phyloP scores from a whole-genome alignment of 2,113 vertebrate species.

The Gallinago jamesoni region DNA sequence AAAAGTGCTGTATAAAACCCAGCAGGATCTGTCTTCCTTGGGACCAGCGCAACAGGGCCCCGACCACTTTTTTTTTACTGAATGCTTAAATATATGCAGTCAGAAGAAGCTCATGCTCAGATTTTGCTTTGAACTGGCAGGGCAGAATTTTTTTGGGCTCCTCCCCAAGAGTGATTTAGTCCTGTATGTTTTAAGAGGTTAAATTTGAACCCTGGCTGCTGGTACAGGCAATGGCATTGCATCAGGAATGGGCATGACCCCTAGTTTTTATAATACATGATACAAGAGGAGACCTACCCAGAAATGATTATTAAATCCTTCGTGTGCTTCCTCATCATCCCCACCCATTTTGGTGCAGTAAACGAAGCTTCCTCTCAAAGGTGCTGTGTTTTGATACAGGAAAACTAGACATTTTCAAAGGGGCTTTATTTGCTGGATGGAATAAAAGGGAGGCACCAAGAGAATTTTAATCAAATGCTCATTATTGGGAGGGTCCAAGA shows the following conservation, averaged over 20 bases:
- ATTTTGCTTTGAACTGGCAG: not conserved
- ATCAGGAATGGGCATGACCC: not conserved
- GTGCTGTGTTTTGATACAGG: not conserved
- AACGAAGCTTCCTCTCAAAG: not conserved
- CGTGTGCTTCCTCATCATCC: not conserved
- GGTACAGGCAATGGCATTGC: not conserved
- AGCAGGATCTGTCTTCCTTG: not conserved
- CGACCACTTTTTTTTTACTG: not conserved
- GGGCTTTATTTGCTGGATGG: constrained; percentile 13
- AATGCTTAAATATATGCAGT: not conserved
- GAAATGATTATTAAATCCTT: not conserved
- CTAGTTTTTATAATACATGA: not conserved
- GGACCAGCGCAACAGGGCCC: not conserved
- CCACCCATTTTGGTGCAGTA: not conserved
- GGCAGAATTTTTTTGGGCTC: not conserved
- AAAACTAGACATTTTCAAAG: not conserved
- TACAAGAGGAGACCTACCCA: not conserved
- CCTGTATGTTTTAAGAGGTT: not conserved
- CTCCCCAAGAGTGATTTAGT: not conserved
- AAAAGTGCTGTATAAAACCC: not conserved
- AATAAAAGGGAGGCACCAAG: constrained; percentile 21
- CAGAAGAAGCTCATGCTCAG: not conserved
- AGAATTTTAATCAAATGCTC: constrained; percentile 57
- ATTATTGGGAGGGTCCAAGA: constrained; percentile 37
- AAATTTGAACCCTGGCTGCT: not conserved